A percentile compares a stretch with the other conserved stretches of the same genome.
These are phyloP conservation scores for Theristicus caerulescens DNA, from an alignment of 2,113 vertebrate genomes.

Conservation along the genomic window DNA sequence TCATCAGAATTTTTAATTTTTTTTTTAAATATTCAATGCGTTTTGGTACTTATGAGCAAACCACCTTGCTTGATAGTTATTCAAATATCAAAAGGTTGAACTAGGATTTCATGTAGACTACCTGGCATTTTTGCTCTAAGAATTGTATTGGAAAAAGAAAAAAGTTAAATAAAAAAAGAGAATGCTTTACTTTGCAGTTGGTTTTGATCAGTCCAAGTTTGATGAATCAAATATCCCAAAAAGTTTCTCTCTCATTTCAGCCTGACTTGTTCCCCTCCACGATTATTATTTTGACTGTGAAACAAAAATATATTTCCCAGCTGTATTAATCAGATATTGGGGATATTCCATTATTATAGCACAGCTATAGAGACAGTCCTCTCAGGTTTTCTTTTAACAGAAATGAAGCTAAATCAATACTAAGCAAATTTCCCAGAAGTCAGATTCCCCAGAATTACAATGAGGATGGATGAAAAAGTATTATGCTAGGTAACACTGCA, in stretches of 20 bases:
- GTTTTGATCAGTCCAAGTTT: background rate
- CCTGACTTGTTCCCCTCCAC: background rate
- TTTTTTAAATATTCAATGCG: background rate
- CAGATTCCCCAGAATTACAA: background rate
- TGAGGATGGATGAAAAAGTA: background rate
- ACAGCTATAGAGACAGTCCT: background rate
- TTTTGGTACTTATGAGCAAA: background rate
- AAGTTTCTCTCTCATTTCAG: background rate
- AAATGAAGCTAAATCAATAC: slow-evolving; percentile 17
- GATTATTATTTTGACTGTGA: background rate
- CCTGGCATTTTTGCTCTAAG: background rate
- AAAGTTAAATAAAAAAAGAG: background rate
- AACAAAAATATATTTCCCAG: background rate
- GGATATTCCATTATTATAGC: background rate
- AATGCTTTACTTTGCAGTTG: background rate
- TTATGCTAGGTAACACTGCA: background rate
- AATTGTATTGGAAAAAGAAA: background rate
- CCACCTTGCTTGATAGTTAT: background rate
- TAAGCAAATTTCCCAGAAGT: slow-evolving; percentile 4
- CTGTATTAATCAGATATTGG: background rate
- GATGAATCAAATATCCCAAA: background rate
- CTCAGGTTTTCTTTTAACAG: background rate
- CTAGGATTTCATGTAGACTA: background rate
- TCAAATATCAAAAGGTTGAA: background rate
- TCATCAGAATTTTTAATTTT: too few species aligned